phyloP scores from a whole-genome alignment of 2,888 invertebrate species.

The Melolontha melolontha region DNA sequence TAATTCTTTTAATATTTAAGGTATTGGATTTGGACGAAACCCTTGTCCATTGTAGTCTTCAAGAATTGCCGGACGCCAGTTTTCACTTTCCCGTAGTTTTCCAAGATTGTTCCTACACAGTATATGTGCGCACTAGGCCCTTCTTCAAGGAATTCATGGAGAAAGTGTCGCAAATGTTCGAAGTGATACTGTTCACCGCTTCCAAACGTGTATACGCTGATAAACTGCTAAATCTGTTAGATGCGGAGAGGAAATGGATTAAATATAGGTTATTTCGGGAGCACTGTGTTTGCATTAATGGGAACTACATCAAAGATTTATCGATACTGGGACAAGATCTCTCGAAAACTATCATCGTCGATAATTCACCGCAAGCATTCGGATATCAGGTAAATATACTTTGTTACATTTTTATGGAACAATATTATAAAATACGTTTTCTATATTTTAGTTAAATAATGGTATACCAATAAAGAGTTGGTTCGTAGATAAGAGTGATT shows the following conservation, averaged over 20 bases:
- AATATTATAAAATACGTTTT: not conserved
- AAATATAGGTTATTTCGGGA: slow-evolving; percentile 94
- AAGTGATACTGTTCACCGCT: slow-evolving; percentile 95
- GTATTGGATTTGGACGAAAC: slow-evolving; percentile 86
- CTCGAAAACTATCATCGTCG: slow-evolving; percentile 87
- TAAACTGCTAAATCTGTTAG: slow-evolving; percentile 89
- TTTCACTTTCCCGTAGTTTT: slow-evolving; percentile 94
- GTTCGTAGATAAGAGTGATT: slow-evolving; percentile 92
- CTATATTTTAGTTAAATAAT: slow-evolving; percentile 82
- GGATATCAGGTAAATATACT: slow-evolving; percentile 79
- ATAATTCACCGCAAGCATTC: slow-evolving; percentile 94
- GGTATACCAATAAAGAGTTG: slow-evolving; percentile 98
- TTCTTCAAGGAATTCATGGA: slow-evolving; percentile 93
- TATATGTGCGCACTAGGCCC: slow-evolving; percentile 87
- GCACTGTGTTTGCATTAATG: slow-evolving; percentile 94
- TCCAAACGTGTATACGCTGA: slow-evolving; percentile 96
- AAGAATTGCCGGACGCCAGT: slow-evolving; percentile 91
- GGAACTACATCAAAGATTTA: slow-evolving; percentile 96
- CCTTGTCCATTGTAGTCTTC: slow-evolving; percentile 93
- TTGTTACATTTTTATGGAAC: slow-evolving; percentile 24
- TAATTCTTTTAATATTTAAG: slow-evolving; percentile 61
- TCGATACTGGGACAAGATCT: slow-evolving; percentile 93
- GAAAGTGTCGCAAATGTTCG: slow-evolving; percentile 84
- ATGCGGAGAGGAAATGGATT: slow-evolving; percentile 89
- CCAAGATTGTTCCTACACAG: slow-evolving; percentile 91